Base-by-base conservation (phyloP, 2,113 vertebrate species). In the Xyrauchen texanus region DNA sequence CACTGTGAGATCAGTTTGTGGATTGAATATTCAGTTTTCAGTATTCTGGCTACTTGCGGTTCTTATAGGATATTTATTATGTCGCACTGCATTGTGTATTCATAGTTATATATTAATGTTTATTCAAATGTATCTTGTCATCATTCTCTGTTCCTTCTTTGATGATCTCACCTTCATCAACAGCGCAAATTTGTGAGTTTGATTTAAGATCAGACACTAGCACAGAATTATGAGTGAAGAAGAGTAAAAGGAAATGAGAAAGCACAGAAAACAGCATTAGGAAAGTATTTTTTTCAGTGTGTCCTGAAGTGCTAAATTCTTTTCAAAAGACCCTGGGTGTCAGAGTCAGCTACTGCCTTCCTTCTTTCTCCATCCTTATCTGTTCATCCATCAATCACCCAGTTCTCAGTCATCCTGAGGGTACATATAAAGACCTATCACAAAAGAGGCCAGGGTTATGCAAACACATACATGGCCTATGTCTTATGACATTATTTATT, bases 391-490 rank as follows among this genome's bases (percentile, higher is more conserved):
- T 76, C 73, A 65, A 53, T 76, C 62, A 64, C 61, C 21, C 15
- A 64, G 11, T 7, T 75, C 11, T 16, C 15, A 42, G 73, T 53
- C 51, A 65, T 76, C 73, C 73, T 45, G 46, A 65, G 62, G 73
- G 73, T 65, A 53, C 13, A 46, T 6, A 58, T 34, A 63, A 74
- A 76, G 49, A 53, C 73, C 61, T n/a, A n/a, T 64, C 5, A 0
- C 73, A 76, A 65, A 52, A 63, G 51, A 76, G 73, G 62, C 34
- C 34, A 55, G 62, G 73, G 61, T 76, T 76, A 68, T 67, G 42
- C 76, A 62, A 71, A 73, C 55, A 61, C 74, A 75, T 16, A 42
- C 63, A 53, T 52, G 10, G 9, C n/a, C 68, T 51, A 4, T 8
- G 8, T 61, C 6, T 6, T 51, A 6, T 58, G 4, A 60, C 6